A percentile compares a stretch with the other conserved stretches of the same genome.
Evolutionary conservation across 1,140 invertebrate genomes (phyloP).

Genomic region (Holotrichia oblita): DNA sequence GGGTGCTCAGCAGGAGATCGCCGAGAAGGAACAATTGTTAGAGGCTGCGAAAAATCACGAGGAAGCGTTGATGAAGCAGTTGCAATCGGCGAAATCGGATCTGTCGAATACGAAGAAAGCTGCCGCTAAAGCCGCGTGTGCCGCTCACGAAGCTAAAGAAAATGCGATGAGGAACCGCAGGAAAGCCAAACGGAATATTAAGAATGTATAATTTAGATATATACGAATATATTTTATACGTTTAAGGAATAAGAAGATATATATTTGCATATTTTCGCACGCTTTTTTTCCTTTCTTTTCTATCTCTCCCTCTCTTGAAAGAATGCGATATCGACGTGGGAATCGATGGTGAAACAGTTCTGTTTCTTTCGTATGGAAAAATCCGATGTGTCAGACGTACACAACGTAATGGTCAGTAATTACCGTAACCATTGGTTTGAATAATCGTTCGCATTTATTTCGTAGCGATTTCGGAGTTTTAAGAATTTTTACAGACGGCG

Average conservation of each 20-base stretch:
- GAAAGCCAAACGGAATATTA: slow-evolving; percentile 29
- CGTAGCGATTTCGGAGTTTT: slow-evolving; percentile 11
- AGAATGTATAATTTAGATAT: slow-evolving; percentile 26
- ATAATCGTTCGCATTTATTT: slow-evolving; percentile 37
- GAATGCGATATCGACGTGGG: background rate
- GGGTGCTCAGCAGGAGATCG: slow-evolving; percentile 67
- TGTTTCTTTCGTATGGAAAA: background rate
- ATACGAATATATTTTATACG: slow-evolving; percentile 16
- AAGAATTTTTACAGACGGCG: slow-evolving; percentile 27
- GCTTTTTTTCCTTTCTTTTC: no score
- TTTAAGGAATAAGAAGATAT: background rate
- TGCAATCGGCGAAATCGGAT: slow-evolving; percentile 67
- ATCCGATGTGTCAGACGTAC: slow-evolving; percentile 10
- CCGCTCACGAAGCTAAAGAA: slow-evolving; percentile 69
- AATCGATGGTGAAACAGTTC: slow-evolving; percentile 13
- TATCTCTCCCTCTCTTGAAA: background rate
- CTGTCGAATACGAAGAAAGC: slow-evolving; percentile 71
- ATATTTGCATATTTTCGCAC: background rate
- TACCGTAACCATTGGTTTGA: slow-evolving; percentile 33
- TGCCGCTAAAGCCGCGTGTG: slow-evolving; percentile 68
- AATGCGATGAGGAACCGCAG: slow-evolving; percentile 47
- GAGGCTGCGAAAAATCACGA: slow-evolving; percentile 70
- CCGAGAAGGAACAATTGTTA: slow-evolving; percentile 71
- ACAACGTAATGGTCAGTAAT: slow-evolving; percentile 29
- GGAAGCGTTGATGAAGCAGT: slow-evolving; percentile 66